These are phyloP conservation scores for Pogonomyrmex californicus DNA, from an alignment of 1,140 invertebrate genomes.

Conservation along the genomic window DNA sequence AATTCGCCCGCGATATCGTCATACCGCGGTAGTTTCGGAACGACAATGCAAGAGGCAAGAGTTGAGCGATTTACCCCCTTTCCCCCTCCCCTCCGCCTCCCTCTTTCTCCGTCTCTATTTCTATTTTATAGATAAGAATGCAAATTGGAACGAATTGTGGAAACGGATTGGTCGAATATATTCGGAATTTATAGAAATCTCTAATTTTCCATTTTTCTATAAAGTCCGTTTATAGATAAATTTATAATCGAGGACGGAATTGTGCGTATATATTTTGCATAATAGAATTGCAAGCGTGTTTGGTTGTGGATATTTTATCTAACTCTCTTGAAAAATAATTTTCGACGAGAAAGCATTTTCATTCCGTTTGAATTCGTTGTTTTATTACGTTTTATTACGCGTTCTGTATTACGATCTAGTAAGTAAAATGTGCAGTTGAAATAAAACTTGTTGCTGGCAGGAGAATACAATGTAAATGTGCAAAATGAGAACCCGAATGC, in stretches of 20 bases:
- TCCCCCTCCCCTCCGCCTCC: too few species aligned
- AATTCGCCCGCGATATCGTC: constrained; percentile 53
- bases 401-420: neutral
- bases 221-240: neutral
- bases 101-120: neutral
- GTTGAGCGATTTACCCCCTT: neutral
- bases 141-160: neutral
- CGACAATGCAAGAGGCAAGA: constrained; percentile 35
- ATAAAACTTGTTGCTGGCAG: constrained; percentile 24
- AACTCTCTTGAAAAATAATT: neutral
- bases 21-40: constrained; percentile 39
- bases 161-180: neutral
- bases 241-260: neutral
- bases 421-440: neutral
- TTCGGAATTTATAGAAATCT: neutral
- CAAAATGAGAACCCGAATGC: constrained; percentile 14
- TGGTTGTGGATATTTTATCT: neutral
- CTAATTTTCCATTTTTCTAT: neutral
- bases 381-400: neutral
- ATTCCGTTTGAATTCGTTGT: constrained; percentile 8
- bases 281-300: neutral
- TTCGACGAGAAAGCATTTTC: neutral
- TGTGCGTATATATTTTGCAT: neutral
- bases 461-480: constrained; percentile 22
- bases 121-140: neutral